Conservation (phyloP, 2,888 invertebrate species). For the Keiferia lycopersicella region DNA sequence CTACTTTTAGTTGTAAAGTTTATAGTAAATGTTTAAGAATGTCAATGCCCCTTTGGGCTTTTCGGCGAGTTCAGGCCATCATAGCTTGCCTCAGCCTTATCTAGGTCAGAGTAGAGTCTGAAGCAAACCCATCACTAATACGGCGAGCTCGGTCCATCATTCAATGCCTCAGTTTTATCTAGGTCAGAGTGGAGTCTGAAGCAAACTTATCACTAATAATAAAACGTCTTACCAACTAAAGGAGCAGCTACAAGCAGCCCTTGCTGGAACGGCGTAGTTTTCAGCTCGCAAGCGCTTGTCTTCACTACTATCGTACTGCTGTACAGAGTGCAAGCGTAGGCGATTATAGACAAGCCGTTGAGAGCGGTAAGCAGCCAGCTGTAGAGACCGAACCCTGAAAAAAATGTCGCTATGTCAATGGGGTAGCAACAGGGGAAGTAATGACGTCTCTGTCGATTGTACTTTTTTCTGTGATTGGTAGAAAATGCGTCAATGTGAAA, state of each 20-base stretch:
- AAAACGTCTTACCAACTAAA: conserved; percentile 37
- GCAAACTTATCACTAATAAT: neutral
- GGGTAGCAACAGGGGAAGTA: no score
- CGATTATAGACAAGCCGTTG: conserved; percentile 52
- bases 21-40: no score
- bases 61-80: no score
- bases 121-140: no score
- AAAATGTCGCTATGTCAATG: neutral
- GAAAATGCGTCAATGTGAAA: neutral
- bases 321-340: conserved; percentile 54
- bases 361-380: conserved; percentile 49
- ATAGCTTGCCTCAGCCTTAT: no score
- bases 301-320: conserved; percentile 61
- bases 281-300: conserved; percentile 66
- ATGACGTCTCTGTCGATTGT: no score
- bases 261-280: conserved; percentile 57
- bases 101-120: no score
- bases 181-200: no score
- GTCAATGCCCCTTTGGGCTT: no score
- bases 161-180: no score
- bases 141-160: no score
- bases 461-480: neutral
- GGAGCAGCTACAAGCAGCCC: conserved; percentile 52
- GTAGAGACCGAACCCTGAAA: conserved; percentile 44
- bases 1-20: no score